Evolutionary conservation across 2,888 invertebrate species (phyloP), one percentile per base, ranked within the genome.

Genomic region (Dicyrtoma fusca): DNA sequence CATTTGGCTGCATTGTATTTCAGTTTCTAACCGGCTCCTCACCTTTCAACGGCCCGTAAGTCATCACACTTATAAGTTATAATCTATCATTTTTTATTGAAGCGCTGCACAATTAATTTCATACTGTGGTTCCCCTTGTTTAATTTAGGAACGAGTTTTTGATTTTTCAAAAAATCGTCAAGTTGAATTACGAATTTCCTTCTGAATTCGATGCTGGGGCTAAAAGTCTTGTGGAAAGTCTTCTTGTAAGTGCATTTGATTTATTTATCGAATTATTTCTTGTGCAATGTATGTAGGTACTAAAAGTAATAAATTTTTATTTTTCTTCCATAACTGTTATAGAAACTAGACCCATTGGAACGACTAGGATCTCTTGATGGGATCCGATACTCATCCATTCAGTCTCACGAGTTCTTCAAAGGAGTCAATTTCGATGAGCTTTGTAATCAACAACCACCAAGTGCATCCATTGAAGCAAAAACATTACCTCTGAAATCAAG

Each of bases 11-110:
- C 84, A 94, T 98, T 79, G 86, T 97, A 77, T 98, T 94, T 85
- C 98, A 99, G 86, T 95, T 99, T 92, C 89, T 97, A 77, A 90
- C 95, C 14, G 97, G 98, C 1, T 84, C 92, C 79, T 93, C 95
- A 59, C 96, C 97, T 0, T 98, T 98, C 86, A 88, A 92, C 75
- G 94, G 92, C 72, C 84, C 85, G 86, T 86, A 82, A 81, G 84
- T 71, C n/a, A 47, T 26, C 19, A 61, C 21, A 42, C 49, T 61
- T 64, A 34, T n/a, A n/a, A n/a, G n/a, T n/a, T n/a, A n/a, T n/a
- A n/a, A 45, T 45, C 10, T 13, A 11, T 10, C 10, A 45, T 13
- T 11, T 10, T 10, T 13, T 45, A 45, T 45, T 13, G 10, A 11
- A 11, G 45, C 13, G 13, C 10, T 11, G 13, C 45, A 74, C 23